phyloP scores from a whole-genome alignment of 2,888 invertebrate genomes.

The Leptopilina drosophilae region DNA sequence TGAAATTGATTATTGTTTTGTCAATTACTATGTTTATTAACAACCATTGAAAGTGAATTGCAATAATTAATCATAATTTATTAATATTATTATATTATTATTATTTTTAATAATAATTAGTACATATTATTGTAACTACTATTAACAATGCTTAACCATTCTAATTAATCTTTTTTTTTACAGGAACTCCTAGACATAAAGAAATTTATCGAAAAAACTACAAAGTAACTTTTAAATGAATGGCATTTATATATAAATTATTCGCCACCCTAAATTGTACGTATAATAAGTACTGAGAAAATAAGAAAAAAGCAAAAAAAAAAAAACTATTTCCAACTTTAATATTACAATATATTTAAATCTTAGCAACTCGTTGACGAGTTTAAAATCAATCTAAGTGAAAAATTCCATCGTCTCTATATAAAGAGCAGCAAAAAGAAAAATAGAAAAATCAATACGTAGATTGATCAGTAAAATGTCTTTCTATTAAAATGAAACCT shows the following conservation, averaged over 20 bases:
- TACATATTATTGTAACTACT: no score
- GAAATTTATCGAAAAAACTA: constrained; percentile 72
- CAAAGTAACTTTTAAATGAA: constrained; percentile 56
- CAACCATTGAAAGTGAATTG: no score
- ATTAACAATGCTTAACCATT: no score
- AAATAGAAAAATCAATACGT: constrained; percentile 9
- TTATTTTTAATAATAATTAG: no score
- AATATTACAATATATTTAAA: constrained; percentile 21
- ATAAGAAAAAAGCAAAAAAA: no score
- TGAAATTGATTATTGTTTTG: no score
- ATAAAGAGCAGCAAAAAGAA: background rate
- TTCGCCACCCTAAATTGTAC: constrained; percentile 16
- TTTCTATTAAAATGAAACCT: constrained; percentile 11
- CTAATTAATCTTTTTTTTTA: constrained; percentile 46
- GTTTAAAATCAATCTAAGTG: constrained; percentile 19
- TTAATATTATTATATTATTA: no score
- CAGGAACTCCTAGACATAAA: constrained; percentile 75
- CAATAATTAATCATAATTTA: no score
- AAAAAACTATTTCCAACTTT: constrained; percentile 21
- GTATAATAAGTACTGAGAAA: constrained; percentile 15
- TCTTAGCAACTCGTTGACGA: constrained; percentile 39
- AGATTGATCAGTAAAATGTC: constrained; percentile 33
- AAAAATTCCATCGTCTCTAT: constrained; percentile 25
- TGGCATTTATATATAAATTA: constrained; percentile 34
- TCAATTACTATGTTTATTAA: no score